Evolutionary conservation across 2,888 invertebrate species (phyloP), one percentile per base, ranked within the genome.

Genomic region (Zygothrica quintamaculata): DNA sequence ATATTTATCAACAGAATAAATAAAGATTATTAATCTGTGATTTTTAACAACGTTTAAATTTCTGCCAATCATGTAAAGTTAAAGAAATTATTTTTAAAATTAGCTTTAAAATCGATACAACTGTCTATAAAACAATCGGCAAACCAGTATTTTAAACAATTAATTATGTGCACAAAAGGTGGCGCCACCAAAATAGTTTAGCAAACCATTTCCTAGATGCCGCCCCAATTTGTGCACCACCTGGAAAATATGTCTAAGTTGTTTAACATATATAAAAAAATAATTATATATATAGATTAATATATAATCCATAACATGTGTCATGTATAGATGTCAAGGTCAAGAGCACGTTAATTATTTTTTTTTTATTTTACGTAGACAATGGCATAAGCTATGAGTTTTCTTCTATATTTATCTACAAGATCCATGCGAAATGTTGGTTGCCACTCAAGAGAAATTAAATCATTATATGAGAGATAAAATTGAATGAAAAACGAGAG

Each of bases 271-370:
- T 22, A 22, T 22, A 3, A 22, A 3, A 5, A 5, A 3, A 22
- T 22, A 22, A 3, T 22, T 22, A 22, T 22, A 29, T 29, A 29
- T 29, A 2, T 29, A 29, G 4, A 29, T 29, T n/a, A n/a, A 9
- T 9, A 29, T 9, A 9, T 29, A 9, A 8, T 29, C 29, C 29
- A 29, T 2, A 1, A n/a, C 0, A 22, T 13, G 9, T 11, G 1
- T 9, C 5, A 43, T 31, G 8, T 22, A 39, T 25, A 8, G 8
- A 51, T 65, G 59, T 67, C 78, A 84, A 64, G 78, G 85, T 68
- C 78, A 84, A 68, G 78, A 59, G 59, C 64, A 53, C 33, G 7
- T 29, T 47, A 9, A 25, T 33, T 31, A 15, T 37, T n/a, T 22
- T 22, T 2, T 22, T 43, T 11, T 22, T 22, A 5, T 22, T 43